Evolutionary conservation across 2,113 vertebrate species (phyloP), one percentile per base, ranked within the genome.

Genomic region (Microtus oregoni): DNA sequence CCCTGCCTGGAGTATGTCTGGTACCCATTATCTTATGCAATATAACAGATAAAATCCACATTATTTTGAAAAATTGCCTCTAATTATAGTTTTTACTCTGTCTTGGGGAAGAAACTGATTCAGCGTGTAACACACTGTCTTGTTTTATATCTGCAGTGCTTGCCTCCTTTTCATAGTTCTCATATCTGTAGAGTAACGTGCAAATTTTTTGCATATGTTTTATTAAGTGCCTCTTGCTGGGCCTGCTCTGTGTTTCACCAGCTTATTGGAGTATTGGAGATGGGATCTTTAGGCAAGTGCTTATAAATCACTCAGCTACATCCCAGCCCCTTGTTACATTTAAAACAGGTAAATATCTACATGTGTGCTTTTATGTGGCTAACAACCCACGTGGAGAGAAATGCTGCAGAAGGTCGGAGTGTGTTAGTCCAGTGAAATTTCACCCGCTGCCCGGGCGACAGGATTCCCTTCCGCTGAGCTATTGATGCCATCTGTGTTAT

Each of bases 61-160:
- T 17, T 70, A 89, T 93, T 94, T 96, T 41, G 73, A 70, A 89
- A 85, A 70, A 79, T 70, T 85, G 11, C 7, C 6, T 81, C 15
- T 68, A 20, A 67, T 67, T 78, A 68, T 41, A 32, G 5, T 44
- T 55, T 79, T 89, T 67, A 70, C 93, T 85, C 65, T 90, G 0
- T 58, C 11, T 38, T 76, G 81, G 68, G 13, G 20, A 28, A 22
- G 63, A 90, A 55, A 47, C 24, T 65, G 30, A 44, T 55, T 30
- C 8, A 13, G n/a, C 88, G 7, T 30, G 24, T 12, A 58, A 55
- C 8, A 35, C 6, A 32, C 20, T 4, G 81, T 73, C 70, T 61
- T 72, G 79, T 3, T n/a, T 88, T 52, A 63, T 41, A 3, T 44
- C 20, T 61, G 19, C 13, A 8, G 52, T 7, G 9, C 22, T 63